Conservation (phyloP, 2,888 invertebrate genomes). For the Adelognathus sp. region DNA sequence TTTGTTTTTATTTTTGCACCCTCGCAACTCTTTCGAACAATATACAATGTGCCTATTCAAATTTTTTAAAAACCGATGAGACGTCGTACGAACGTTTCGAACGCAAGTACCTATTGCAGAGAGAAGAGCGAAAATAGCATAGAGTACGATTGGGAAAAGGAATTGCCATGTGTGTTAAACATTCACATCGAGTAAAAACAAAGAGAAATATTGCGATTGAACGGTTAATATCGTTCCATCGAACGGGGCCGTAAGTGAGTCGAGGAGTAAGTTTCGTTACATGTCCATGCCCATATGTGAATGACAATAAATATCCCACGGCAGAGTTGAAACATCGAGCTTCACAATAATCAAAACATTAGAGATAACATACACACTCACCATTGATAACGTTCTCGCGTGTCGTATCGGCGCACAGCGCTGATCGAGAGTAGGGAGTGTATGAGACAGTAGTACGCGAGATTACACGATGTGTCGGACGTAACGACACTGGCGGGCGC, state of each 20-base stretch:
- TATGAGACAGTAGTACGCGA: constrained; percentile 6
- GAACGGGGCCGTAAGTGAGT: no score
- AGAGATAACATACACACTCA: constrained; percentile 4
- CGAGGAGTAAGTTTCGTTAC: no score
- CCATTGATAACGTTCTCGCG: constrained; percentile 26
- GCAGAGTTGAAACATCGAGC: not conserved
- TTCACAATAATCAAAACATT: not conserved
- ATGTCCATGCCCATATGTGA: no score
- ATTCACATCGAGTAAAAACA: not conserved
- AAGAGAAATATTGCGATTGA: no score
- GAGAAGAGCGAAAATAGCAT: no score
- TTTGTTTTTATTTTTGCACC: not conserved
- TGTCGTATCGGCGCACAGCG: constrained; percentile 11
- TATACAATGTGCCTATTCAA: not conserved
- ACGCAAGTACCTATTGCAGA: no score
- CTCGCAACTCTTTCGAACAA: not conserved
- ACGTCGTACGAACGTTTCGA: no score
- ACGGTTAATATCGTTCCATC: no score
- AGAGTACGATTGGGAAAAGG: no score
- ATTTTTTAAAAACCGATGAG: no score
- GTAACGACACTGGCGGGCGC: not conserved
- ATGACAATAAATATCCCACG: not conserved
- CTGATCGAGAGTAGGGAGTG: constrained; percentile 6
- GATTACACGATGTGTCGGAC: constrained; percentile 19
- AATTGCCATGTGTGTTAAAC: no score